Base-by-base conservation (phyloP, 2,113 vertebrate genomes). In the Mugil cephalus region DNA sequence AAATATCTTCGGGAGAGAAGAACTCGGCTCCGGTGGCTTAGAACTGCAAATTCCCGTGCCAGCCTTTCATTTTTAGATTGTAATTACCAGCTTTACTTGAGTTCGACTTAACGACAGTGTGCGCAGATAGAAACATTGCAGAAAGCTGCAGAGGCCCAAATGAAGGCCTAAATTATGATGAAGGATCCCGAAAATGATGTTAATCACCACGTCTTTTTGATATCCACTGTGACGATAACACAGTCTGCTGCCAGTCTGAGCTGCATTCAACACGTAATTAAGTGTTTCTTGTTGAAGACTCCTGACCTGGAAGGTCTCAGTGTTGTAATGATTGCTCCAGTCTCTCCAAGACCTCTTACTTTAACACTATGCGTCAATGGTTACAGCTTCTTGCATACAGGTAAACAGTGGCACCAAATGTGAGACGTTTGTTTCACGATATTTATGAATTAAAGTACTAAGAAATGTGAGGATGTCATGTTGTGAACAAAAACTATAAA, bases 51-150 rank as follows among this genome's bases (percentile, higher is more conserved):
- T 72, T 46, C 70, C 47, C 36, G 8, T 81, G 65, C 62, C 69
- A 58, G 58, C 52, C 64, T 64, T 55, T 70, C 54, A 71, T 64
- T 77, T 83, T 75, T 69, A 80, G 74, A 48, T 74, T 82, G 63
- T 77, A 85, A 84, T 93, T 85, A 78, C 74, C 74, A 83, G 84
- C 80, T 86, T 60, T 71, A 56, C 74, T 62, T 54, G 71, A 78
- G 75, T 82, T 88, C 71, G 68, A 77, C 75, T 79, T 76, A 85
- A 84, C 79, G 69, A 48, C 74, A 58, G 70, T 45, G 51, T 56
- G 52, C 53, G 40, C 38, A 50, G 48, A 54, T 60, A 43, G 62
- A 85, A 82, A 68, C 43, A 50, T 78, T 48, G 11, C 45, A 69
- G 58, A 74, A 68, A 72, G 66, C 72, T 46, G 58, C 47, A 24